phyloP scores from a whole-genome alignment of 2,113 vertebrate genomes.

The Herpailurus yagouaroundi region DNA sequence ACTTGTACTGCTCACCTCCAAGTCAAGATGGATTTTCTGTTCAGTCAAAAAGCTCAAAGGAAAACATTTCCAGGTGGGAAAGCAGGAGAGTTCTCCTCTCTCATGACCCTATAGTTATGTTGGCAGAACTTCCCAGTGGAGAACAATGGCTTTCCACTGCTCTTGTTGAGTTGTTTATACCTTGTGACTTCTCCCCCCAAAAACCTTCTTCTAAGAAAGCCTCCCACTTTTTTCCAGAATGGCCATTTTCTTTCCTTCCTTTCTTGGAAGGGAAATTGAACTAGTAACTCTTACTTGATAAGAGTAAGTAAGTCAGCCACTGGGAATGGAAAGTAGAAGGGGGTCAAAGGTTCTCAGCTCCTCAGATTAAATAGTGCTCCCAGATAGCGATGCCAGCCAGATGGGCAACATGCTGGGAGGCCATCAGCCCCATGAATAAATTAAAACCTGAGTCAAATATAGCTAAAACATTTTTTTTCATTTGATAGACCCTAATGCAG shows the following conservation, averaged over 20 bases:
- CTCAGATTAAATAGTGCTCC: not conserved
- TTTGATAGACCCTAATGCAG: not conserved
- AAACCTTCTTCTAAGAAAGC: not conserved
- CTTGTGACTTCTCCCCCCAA: not conserved
- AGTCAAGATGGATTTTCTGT: not conserved
- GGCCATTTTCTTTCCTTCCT: not conserved
- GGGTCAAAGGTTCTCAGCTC: not conserved
- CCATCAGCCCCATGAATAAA: not conserved
- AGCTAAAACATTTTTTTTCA: not conserved
- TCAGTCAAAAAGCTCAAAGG: not conserved
- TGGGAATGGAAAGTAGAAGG: not conserved
- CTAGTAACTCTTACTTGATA: not conserved
- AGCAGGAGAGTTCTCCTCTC: no score
- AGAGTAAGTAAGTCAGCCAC: not conserved
- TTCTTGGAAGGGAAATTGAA: not conserved
- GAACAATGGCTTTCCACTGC: rapidly evolving
- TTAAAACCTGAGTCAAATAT: not conserved
- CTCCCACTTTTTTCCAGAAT: not conserved
- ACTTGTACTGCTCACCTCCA: not conserved
- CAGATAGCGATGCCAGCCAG: not conserved
- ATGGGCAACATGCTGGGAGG: not conserved
- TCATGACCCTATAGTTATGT: rapidly evolving
- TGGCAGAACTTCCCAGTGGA: not conserved
- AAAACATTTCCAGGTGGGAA: not conserved
- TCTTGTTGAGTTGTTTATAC: not conserved